Evolutionary conservation across 1,140 invertebrate genomes (phyloP), one percentile per base, ranked within the genome.

Genomic region (Colletes latitarsis): DNA sequence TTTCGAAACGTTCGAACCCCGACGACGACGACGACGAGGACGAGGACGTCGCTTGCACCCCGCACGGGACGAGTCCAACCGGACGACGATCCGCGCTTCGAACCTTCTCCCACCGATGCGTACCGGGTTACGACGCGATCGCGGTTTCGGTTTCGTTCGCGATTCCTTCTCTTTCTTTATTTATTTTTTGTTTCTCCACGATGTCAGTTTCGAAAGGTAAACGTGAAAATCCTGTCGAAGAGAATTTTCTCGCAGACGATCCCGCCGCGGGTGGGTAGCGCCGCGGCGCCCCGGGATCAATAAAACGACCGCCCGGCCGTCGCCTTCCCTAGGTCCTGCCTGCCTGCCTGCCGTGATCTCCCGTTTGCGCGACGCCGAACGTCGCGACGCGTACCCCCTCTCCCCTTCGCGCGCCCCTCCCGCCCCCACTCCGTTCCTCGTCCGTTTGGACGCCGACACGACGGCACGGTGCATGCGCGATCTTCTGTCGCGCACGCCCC

Each of bases 251-350:
- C 75, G 78, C 60, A 84, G 82, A 73, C 84, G 79, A 82, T 71
- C 85, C 86, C 86, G 85, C 91, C 90, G 91, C 91, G 91, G 91
- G 87, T 93, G 92, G 92, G 89, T 92, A 91, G 92, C 92, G 92
- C 92, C 92, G 92, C 92, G 92, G 92, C 92, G 92, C 92, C 92
- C 91, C 92, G 92, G 91, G 89, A 93, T 92, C 92, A 92, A 93
- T 92, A 93, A 93, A 92, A 91, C 91, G 91, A 92, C 86, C 86
- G 90, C 90, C 90, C 90, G 91, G 89, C 91, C 91, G 90, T 91
- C 90, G 91, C 90, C 91, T 91, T 91, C 58, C 85, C 82, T 87
- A 86, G 82, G 75, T 84, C 85, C 89, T 91, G 88, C 90, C 91
- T 87, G 87, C 84, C 89, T 86, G 84, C 73, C 86, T 86, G 87